Base-by-base conservation (phyloP, 1,140 invertebrate genomes). In the Drosophila saltans region DNA sequence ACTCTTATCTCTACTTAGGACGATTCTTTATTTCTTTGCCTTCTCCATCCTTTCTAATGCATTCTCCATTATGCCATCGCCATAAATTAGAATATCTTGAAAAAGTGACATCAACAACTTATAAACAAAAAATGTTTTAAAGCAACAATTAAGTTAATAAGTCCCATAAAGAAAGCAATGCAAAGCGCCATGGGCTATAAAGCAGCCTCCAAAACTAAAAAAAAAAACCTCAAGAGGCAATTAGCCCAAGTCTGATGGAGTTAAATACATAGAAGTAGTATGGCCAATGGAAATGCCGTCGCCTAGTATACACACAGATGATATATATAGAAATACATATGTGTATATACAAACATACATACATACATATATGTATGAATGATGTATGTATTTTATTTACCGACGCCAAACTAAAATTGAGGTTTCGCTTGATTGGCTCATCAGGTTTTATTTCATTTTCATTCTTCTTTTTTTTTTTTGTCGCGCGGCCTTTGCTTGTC, bases 71-170 rank as follows among this genome's bases (percentile, higher is more conserved):
- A 60, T 52, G 62, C 55, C 43, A 3, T 3, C 1, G 33, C 69
- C 75, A 60, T 85, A 85, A 85, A 86, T 82, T 79, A 70, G 66
- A 86, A 86, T 88, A 85, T 82, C 69, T 63, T 63, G 64, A 59
- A 24, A 28, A 10, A 65, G 66, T 71, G 66, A 72, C 69, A 59
- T 74, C 61, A 78, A 70, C 76, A 60, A 59, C 45, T 66, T 59
- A 80, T 59, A 66, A 79, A 30, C 28, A 2, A 70, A 72, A 73
- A 64, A 52, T 57, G 41, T 68, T 80, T 81, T 84, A 84, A 80
- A 80, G 80, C 81, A 69, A 70, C 78, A 89, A 89, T 89, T 89
- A 89, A 78, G 67, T 69, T 75, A 71, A 89, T 89, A 89, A 89
- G 84, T 76, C 81, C 80, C 78, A 89, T 89, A 81, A 89, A 88